Percentiles rank a stretch among this genome's conserved stretches.
These are phyloP conservation scores for Mus pahari DNA, from an alignment of 2,113 vertebrate genomes.

Conservation along the genomic window DNA sequence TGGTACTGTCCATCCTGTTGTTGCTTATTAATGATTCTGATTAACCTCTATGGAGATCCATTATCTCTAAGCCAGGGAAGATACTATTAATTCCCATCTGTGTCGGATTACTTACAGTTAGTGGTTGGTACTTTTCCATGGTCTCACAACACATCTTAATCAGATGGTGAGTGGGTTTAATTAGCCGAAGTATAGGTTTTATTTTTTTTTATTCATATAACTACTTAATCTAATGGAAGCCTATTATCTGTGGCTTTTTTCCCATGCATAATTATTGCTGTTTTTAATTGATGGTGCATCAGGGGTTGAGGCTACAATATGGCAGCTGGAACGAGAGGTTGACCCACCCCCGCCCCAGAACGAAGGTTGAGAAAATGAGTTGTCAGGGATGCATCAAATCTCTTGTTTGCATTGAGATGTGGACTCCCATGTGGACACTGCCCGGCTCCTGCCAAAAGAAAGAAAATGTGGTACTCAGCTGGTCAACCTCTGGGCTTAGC, in stretches of 20 bases:
- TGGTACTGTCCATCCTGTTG: not conserved
- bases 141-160: constrained; percentile 86
- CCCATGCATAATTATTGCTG: constrained; percentile 87
- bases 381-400: not conserved
- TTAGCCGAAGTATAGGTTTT: constrained; percentile 88
- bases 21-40: constrained; percentile 69
- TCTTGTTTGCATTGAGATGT: constrained; percentile 49
- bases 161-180: constrained; percentile 90
- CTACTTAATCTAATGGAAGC: constrained; percentile 90
- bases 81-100: constrained; percentile 79
- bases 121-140: constrained; percentile 82
- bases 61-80: constrained; percentile 77
- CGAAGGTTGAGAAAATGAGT: constrained; percentile 64
- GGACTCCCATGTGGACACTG: constrained; percentile 28
- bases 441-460: constrained; percentile 56
- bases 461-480: constrained; percentile 73
- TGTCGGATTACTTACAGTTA: constrained; percentile 84
- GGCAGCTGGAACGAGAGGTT: constrained; percentile 78
- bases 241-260: constrained; percentile 87
- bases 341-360: constrained; percentile 59
- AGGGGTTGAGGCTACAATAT: constrained; percentile 84
- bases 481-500: constrained; percentile 65
- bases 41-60: constrained; percentile 80
- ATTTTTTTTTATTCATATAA: constrained; percentile 88
- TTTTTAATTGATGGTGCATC: constrained; percentile 87